These are phyloP conservation scores for Hydriomena furcata DNA, from an alignment of 2,888 invertebrate genomes.

Conservation along the genomic window DNA sequence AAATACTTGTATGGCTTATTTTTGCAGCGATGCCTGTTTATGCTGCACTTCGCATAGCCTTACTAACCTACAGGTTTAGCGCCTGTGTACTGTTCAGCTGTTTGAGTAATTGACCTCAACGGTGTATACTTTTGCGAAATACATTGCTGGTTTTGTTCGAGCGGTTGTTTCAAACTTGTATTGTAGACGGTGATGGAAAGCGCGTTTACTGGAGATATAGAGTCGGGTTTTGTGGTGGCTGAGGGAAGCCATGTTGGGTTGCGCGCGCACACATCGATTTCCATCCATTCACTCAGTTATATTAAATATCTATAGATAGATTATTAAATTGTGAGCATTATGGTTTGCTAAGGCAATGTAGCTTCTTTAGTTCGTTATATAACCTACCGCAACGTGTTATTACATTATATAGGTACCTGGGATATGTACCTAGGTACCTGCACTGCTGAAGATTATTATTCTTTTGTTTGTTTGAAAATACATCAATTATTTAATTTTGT, in stretches of 20 bases:
- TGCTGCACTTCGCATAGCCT: conserved; percentile 35
- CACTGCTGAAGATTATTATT: too few relatives aligned
- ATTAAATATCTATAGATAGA: conserved; percentile 58
- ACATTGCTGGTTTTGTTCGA: conserved; percentile 31
- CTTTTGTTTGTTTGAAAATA: too few relatives aligned
- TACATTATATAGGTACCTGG: too few relatives aligned
- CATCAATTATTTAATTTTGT: too few relatives aligned
- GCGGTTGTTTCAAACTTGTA: too few relatives aligned
- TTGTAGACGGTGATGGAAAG: conserved; percentile 39
- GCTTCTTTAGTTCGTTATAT: conserved; percentile 34
- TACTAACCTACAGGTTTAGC: conserved; percentile 41
- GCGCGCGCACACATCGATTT: conserved; percentile 79
- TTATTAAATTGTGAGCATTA: conserved; percentile 68
- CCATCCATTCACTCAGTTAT: conserved; percentile 55
- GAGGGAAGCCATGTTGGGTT: conserved; percentile 61
- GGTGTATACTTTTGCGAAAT: conserved; percentile 3
- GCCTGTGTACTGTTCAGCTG: conserved; percentile 24
- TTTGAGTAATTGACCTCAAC: conserved; percentile 8
- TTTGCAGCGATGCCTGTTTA: conserved; percentile 31
- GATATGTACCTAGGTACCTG: too few relatives aligned
- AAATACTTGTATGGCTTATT: conserved; percentile 2
- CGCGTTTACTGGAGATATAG: background rate
- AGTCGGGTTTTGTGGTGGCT: conserved; percentile 20
- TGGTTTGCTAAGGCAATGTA: conserved; percentile 40
- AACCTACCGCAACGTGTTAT: conserved; percentile 22